phyloP scores from a whole-genome alignment of 2,797 vertebrate genomes.

The Rhynchonycteris naso region DNA sequence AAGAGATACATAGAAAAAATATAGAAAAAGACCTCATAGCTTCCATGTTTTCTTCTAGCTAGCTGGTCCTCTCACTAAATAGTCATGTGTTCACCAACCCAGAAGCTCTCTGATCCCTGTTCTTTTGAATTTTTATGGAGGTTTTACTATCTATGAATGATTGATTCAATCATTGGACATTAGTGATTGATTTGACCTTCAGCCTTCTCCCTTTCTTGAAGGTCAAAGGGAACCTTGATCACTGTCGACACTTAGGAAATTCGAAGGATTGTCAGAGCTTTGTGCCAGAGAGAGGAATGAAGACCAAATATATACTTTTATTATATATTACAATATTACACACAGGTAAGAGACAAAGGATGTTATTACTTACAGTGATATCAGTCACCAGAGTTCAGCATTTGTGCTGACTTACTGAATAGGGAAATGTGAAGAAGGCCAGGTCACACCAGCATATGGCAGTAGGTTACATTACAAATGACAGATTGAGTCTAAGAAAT shows the following conservation, averaged over 20 bases:
- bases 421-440: neutral
- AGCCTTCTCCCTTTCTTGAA: neutral
- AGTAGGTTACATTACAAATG: neutral
- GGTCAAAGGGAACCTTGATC: neutral
- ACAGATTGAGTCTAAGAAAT: neutral
- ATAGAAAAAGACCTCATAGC: neutral
- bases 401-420: neutral
- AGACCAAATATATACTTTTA: neutral
- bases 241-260: neutral
- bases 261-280: neutral
- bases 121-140: neutral
- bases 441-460: neutral
- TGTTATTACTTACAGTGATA: neutral
- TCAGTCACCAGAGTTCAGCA: neutral
- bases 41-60: neutral
- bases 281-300: neutral
- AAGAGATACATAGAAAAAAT: neutral
- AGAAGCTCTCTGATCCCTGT: neutral
- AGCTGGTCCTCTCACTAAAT: neutral
- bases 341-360: neutral
- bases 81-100: neutral
- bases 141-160: neutral
- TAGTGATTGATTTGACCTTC: neutral
- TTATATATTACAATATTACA: neutral
- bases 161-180: neutral